Evolutionary conservation across 2,113 vertebrate genomes (phyloP).

Genomic region (Sarotherodon lohbergeri): DNA sequence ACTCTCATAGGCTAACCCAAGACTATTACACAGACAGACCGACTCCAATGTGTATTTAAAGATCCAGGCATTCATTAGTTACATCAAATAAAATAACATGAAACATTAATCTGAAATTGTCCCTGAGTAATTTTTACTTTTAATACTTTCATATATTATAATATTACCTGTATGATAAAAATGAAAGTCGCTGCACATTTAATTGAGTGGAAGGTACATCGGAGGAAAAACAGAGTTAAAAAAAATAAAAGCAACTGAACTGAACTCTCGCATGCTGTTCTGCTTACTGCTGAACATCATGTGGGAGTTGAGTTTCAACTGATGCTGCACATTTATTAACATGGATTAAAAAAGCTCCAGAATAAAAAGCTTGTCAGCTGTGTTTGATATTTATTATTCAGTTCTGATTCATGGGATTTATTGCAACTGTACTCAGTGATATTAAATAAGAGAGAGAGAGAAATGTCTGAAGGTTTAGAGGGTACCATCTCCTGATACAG

Average conservation of each 20-base stretch:
- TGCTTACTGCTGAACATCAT: neutral
- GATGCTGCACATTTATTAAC: neutral
- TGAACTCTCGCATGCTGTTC: neutral
- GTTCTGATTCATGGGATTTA: neutral
- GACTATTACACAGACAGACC: neutral
- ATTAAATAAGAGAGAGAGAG: neutral
- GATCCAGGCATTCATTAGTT: neutral
- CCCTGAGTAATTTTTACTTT: neutral
- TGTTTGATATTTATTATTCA: neutral
- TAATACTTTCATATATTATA: neutral
- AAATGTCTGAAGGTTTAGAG: neutral
- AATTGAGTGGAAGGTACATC: neutral
- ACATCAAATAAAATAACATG: neutral
- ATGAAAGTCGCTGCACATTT: neutral
- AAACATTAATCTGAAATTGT: neutral
- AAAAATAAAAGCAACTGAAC: neutral
- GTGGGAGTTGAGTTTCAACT: neutral
- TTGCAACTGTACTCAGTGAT: neutral
- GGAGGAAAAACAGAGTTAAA: neutral
- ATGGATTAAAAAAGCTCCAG: neutral
- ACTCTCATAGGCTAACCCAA: neutral
- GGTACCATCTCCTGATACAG: neutral
- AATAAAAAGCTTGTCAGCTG: neutral
- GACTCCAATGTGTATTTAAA: neutral
- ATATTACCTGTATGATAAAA: neutral